Base-by-base conservation (phyloP, 2,797 vertebrate genomes). In the Microctenopoma steveboyesi region DNA sequence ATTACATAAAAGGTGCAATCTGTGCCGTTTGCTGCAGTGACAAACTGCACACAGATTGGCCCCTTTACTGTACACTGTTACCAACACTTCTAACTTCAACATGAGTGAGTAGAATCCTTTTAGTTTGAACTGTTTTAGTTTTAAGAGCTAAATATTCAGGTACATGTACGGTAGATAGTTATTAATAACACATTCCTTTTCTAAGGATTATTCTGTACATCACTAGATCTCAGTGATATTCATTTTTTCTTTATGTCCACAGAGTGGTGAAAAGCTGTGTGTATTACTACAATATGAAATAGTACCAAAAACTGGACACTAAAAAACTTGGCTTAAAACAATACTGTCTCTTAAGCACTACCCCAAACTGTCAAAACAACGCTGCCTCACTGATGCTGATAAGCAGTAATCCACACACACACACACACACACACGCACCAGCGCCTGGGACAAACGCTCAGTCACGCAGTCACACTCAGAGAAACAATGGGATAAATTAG, bases 201-300 rank as follows among this genome's bases (percentile, higher is more conserved):
- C 81, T 85, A 84, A 88, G 86, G 77, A 85, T 91, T 90, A 80
- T 83, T 86, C 80, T 88, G 74, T 87, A 84, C 85, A 88, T 87
- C 76, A 82, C 72, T 64, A 84, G 82, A 89, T 82, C 79, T 78
- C 65, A 66, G 76, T 77, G 55, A 79, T 74, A 68, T 64, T 60
- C 60, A 27, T 82, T 84, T 80, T 78, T 79, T 81, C 76, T 83
- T 71, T 57, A 84, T 82, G 77, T 86, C 48, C 65, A 91, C 82
- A 85, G 78, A 86, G 84, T 88, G 84, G 86, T 89, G 87, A 88
- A 91, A 90, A 91, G 80, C 86, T 72, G 79, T 65, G 72, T 90
- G 83, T 89, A 79, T 89, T 82, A 89, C 90, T 84, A 89, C 74
- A 88, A 91, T 88, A 92, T 89, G 87, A 92, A 90, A 90, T 88